phyloP scores from a whole-genome alignment of 2,113 vertebrate genomes.

The Romanogobio albipinnatus region DNA sequence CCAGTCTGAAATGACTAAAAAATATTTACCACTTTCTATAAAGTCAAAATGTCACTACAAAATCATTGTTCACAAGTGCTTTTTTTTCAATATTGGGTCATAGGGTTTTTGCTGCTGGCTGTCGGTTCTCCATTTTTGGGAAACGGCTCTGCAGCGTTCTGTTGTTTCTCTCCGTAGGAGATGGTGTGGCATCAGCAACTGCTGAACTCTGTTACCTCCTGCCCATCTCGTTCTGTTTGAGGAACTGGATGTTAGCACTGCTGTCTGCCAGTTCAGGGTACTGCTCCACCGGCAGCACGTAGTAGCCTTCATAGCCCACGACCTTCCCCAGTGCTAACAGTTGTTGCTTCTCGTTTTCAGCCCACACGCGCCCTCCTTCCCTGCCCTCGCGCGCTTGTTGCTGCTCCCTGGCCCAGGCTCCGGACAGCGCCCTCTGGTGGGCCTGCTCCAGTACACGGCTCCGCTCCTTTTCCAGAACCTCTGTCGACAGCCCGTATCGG shows the following conservation, averaged over 20 bases:
- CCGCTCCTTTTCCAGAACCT: conserved; percentile 86
- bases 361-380: conserved; percentile 86
- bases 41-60: conserved; percentile 51
- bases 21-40: conserved; percentile 56
- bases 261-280: conserved; percentile 92
- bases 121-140: conserved; percentile 33
- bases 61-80: conserved; percentile 53
- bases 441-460: conserved; percentile 85
- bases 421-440: conserved; percentile 81
- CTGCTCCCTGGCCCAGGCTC: conserved; percentile 86
- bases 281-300: conserved; percentile 89
- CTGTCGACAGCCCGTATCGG: conserved; percentile 82
- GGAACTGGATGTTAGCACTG: conserved; percentile 93
- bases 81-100: conserved; percentile 28
- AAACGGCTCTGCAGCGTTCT: conserved; percentile 44
- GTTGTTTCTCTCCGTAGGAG: conserved; percentile 47
- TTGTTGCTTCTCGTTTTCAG: conserved; percentile 88
- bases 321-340: conserved; percentile 85
- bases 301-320: conserved; percentile 88
- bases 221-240: conserved; percentile 95
- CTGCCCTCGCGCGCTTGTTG: conserved; percentile 82
- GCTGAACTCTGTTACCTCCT: conserved; percentile 87
- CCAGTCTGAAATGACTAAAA: conserved; percentile 84
- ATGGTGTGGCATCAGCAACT: conserved; percentile 24
- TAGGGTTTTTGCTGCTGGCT: conserved; percentile 60